Conservation (phyloP, 2,113 vertebrate genomes). For the human (Homo sapiens) region GRCh38 chr12:126480001-126480500, state of each 20-base stretch:
- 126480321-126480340: neutral
- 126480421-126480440: neutral
- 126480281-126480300: accelerated
- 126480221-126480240: neutral
- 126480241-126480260: too few relatives aligned
- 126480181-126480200: accelerated
- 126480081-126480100: neutral
- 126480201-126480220: too few relatives aligned
- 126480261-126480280: neutral
- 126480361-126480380: neutral
- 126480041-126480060: accelerated
- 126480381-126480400: neutral
- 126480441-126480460: neutral
- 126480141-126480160: neutral
- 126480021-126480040: neutral
- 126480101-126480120: accelerated
- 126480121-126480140: neutral
- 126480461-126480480: neutral
- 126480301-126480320: neutral
- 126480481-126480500: neutral
- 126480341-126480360: neutral
- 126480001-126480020: accelerated
- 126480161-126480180: accelerated
- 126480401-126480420: neutral
- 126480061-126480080: too few relatives aligned